A percentile compares a stretch with the other conserved stretches of the same genome.
These are phyloP conservation scores for Cydia fagiglandana DNA, from an alignment of 1,140 invertebrate species.

Conservation along the genomic window DNA sequence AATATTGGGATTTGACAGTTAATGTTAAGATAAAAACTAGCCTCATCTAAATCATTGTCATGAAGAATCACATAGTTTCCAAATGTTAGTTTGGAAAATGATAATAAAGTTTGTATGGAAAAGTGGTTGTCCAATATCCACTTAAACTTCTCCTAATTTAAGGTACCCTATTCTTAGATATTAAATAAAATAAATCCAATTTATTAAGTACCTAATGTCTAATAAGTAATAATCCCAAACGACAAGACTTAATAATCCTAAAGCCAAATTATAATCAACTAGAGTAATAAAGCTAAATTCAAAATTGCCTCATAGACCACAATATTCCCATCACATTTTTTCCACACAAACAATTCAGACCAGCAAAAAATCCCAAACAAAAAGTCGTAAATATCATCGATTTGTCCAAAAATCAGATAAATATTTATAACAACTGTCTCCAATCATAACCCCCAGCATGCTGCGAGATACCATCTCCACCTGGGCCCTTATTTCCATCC, in stretches of 20 bases:
- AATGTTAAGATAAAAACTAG: too few species aligned
- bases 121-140: too few species aligned
- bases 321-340: slow-evolving; percentile 11
- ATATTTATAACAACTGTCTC: slow-evolving; percentile 30
- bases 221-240: too few species aligned
- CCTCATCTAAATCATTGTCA: too few species aligned
- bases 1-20: too few species aligned
- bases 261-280: background rate
- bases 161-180: too few species aligned
- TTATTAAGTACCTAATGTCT: too few species aligned
- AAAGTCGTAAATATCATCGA: slow-evolving; percentile 30
- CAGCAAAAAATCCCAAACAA: slow-evolving; percentile 18
- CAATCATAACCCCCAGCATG: slow-evolving; percentile 19
- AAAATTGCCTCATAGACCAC: background rate
- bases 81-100: too few species aligned
- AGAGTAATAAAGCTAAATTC: background rate
- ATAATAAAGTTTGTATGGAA: too few species aligned
- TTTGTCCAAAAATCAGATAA: slow-evolving; percentile 30
- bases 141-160: too few species aligned
- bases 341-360: background rate
- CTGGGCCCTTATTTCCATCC: background rate
- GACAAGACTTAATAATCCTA: background rate
- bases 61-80: too few species aligned
- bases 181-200: too few species aligned
- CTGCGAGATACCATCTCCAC: slow-evolving; percentile 25